Evolutionary conservation across 2,113 vertebrate species (phyloP).

Genomic region (Muscicapa adusta): DNA sequence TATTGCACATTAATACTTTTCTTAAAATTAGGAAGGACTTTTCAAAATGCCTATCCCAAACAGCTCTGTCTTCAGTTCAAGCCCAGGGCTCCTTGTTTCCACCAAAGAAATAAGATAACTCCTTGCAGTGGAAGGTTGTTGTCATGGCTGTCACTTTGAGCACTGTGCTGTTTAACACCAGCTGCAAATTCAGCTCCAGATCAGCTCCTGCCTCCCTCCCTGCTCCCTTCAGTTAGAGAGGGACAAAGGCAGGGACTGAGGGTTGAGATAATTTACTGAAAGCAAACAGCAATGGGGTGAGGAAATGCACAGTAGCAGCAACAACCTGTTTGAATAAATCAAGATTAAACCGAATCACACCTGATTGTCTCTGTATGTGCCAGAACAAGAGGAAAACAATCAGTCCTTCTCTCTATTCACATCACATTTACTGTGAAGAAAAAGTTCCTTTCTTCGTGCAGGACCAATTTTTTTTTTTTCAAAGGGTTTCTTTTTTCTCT

Average conservation of each 20-base stretch:
- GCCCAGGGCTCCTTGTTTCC: not conserved
- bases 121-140: not conserved
- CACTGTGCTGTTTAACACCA: not conserved
- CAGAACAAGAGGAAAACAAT: conserved; percentile 14
- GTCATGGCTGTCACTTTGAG: not conserved
- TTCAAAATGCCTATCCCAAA: not conserved
- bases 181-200: not conserved
- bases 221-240: not conserved
- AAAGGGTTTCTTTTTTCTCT: conserved; percentile 51
- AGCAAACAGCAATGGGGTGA: not conserved
- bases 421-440: not conserved
- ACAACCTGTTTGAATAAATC: not conserved
- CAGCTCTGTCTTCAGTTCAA: not conserved
- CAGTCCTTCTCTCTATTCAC: not conserved
- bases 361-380: not conserved
- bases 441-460: not conserved
- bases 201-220: not conserved
- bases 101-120: not conserved
- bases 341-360: not conserved
- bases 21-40: not conserved
- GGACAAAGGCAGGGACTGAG: not conserved
- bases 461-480: not conserved
- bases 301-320: not conserved
- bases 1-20: not conserved
- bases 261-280: not conserved